A percentile compares a stretch with the other conserved stretches of the same genome.
phyloP scores from a whole-genome alignment of 1,140 invertebrate species.

The Pseudomyrmex flavicornis region DNA sequence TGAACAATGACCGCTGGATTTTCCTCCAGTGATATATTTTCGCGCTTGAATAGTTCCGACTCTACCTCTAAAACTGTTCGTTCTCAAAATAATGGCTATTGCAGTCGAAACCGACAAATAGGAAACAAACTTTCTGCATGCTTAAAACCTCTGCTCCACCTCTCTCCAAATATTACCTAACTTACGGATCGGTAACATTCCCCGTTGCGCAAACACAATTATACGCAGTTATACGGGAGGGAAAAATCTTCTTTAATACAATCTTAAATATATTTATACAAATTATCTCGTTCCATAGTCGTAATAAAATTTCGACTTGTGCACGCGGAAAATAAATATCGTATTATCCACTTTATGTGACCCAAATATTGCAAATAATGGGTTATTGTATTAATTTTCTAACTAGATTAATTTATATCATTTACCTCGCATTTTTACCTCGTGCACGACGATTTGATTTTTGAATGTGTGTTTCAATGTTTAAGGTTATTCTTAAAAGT shows the following conservation, averaged over 20 bases:
- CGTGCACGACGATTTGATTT: background rate
- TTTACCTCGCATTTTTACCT: background rate
- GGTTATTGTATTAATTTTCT: too few relatives aligned
- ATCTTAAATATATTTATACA: constrained; percentile 19
- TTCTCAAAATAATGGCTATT: constrained; percentile 40
- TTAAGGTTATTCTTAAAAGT: too few relatives aligned
- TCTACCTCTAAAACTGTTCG: constrained; percentile 24
- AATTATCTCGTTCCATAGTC: constrained; percentile 26
- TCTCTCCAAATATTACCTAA: constrained; percentile 46
- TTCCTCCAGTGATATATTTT: constrained; percentile 35
- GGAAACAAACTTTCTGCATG: constrained; percentile 46
- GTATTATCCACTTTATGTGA: too few relatives aligned
- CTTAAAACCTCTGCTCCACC: constrained; percentile 16
- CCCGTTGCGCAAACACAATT: constrained; percentile 13
- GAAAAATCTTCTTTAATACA: constrained; percentile 15
- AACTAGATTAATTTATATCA: too few relatives aligned
- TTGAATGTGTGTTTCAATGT: background rate
- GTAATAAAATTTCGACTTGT: constrained; percentile 33
- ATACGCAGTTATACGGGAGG: background rate
- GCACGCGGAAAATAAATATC: background rate
- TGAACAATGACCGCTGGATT: constrained; percentile 43
- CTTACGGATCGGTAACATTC: background rate
- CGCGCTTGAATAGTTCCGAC: constrained; percentile 41
- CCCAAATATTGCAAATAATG: too few relatives aligned
- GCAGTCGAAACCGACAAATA: constrained; percentile 50